Evolutionary conservation across 2,113 vertebrate species (phyloP).

Genomic region (Myrmecophaga tridactyla): DNA sequence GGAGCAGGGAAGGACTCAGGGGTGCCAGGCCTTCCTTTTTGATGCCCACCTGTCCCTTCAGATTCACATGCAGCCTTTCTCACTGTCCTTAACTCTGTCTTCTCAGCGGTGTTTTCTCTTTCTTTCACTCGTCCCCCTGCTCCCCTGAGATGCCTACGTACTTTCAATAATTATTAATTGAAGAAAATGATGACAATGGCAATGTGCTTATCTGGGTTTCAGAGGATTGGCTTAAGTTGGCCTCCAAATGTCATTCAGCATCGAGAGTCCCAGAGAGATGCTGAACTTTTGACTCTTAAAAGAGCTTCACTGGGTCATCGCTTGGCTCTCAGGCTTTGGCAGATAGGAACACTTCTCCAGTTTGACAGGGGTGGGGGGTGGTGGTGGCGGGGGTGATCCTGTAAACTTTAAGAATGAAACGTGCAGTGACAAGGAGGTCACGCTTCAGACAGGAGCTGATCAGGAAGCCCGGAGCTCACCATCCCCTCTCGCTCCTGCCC

Average conservation of each 20-base stretch:
- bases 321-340: slow-evolving; percentile 45
- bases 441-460: background rate
- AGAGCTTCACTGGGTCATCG: slow-evolving; percentile 54
- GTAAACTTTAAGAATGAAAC: background rate
- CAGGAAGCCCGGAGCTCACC: background rate
- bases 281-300: slow-evolving; percentile 47
- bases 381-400: background rate
- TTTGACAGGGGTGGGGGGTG: background rate
- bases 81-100: background rate
- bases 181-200: slow-evolving; percentile 62
- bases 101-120: background rate
- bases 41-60: background rate
- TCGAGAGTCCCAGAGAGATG: background rate
- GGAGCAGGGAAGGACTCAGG: fast-evolving
- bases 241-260: background rate
- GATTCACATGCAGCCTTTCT: background rate
- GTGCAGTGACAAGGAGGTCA: background rate
- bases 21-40: fast-evolving
- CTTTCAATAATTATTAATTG: slow-evolving; percentile 72
- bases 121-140: background rate
- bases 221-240: slow-evolving; percentile 4
- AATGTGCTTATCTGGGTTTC: slow-evolving; percentile 56
- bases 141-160: background rate
- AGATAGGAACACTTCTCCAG: slow-evolving; percentile 18
- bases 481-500: background rate